Base-by-base conservation (phyloP, 2,797 vertebrate genomes). In the Chloroceryle inda region DNA sequence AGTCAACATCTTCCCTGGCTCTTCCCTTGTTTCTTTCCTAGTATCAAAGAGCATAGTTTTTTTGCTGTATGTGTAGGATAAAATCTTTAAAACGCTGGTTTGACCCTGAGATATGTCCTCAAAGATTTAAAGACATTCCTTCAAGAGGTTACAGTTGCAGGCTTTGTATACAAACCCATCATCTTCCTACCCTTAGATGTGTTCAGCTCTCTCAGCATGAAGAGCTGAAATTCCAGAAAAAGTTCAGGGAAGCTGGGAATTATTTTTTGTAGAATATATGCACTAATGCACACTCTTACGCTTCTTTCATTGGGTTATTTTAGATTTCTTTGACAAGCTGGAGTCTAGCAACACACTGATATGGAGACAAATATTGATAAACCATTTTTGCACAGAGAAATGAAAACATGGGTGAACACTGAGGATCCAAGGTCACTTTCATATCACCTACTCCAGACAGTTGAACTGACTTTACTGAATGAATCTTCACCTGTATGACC, bases 281-380 rank as follows among this genome's bases (percentile, higher is more conserved):
- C 22, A 27, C 4, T 49, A 55, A 63, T 38, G 20, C 37, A 76
- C 22, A 20, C 33, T 76, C 22, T 59, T 3, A 8, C n/a, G 22
- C 35, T n/a, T 66, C 73, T 69, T 10, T 38, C 37, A n/a, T 16
- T 5, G 26, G 26, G 20, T 26, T 78, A 68, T 72, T 79, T 88
- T 37, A 81, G 38, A 79, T 56, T 86, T 93, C 69, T 93, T 92
- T 79, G 74, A n/a, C 24, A 55, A 86, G 62, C 13, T 56, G n/a
- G 22, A 31, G 17, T 12, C 66, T 84, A 68, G 24, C 33, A 78
- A 27, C 31, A 33, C n/a, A 20, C 33, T 40, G 53, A 75, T 61
- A 56, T 1, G 10, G 11, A 53, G 35, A 40, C 29, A 89, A 81
- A 78, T 64, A 72, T 33, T 69, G 69, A 68, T 61, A 66, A 17